These are phyloP conservation scores for Epinephelus lanceolatus DNA, from an alignment of 2,113 vertebrate species.

Conservation along the genomic window DNA sequence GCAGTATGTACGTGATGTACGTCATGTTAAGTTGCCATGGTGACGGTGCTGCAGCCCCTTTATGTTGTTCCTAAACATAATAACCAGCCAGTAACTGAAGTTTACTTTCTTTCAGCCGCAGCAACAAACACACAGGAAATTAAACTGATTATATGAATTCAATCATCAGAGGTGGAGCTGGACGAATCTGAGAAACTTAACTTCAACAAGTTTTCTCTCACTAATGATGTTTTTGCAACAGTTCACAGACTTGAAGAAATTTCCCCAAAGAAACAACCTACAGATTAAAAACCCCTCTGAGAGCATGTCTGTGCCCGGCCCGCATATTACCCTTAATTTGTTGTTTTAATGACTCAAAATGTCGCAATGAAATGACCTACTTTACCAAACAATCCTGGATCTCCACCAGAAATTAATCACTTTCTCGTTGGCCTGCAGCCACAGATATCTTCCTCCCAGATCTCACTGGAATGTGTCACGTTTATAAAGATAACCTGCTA, in stretches of 20 bases:
- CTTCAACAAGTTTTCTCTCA: not conserved
- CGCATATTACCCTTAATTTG: not conserved
- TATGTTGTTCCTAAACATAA: not conserved
- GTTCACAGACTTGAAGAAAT: not conserved
- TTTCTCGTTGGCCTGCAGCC: conserved; percentile 9
- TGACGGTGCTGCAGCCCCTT: not conserved
- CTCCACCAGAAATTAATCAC: conserved; percentile 28
- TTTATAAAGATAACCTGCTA: conserved; percentile 11
- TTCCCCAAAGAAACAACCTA: conserved; percentile 9
- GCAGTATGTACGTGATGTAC: not conserved
- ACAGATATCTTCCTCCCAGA: not conserved
- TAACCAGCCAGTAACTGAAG: not conserved
- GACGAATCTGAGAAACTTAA: not conserved
- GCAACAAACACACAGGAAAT: not conserved
- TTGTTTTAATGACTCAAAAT: conserved; percentile 18
- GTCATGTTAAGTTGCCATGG: not conserved
- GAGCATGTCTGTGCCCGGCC: not conserved
- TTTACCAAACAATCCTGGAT: conserved; percentile 30
- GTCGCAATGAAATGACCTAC: not conserved
- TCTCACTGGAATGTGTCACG: not conserved
- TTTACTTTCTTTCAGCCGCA: not conserved
- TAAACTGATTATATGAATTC: not conserved
- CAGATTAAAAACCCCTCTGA: not conserved
- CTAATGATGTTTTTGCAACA: conserved; percentile 26
- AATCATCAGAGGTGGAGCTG: conserved; percentile 8